phyloP scores from a whole-genome alignment of 2,888 invertebrate species.

The Prenolepis imparis region DNA sequence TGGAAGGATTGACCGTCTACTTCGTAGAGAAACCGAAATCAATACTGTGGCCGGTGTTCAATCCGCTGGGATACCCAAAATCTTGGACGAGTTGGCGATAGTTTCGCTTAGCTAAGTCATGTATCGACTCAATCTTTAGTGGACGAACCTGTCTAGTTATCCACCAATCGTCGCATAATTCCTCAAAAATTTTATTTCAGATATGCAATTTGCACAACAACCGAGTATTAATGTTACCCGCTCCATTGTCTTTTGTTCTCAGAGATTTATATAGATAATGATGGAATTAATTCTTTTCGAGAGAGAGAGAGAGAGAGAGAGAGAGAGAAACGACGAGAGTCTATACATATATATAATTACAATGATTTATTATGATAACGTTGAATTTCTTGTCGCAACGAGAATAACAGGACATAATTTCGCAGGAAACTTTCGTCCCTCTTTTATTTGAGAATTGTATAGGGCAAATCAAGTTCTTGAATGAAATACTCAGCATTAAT shows the following conservation, averaged over 20 bases:
- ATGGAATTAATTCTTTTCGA: neutral
- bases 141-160: conserved; percentile 26
- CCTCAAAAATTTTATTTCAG: neutral
- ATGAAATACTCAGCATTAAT: conserved; percentile 31
- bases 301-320: too few relatives aligned
- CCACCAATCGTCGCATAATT: conserved; percentile 3
- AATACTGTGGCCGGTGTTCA: conserved; percentile 34
- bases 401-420: neutral
- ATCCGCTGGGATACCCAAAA: conserved; percentile 32
- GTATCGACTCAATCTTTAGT: conserved; percentile 29
- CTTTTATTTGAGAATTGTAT: neutral
- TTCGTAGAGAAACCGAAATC: conserved; percentile 29
- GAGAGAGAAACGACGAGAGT: too few relatives aligned
- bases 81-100: conserved; percentile 36
- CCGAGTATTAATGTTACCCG: neutral
- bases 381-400: neutral
- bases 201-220: conserved; percentile 26
- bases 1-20: conserved; percentile 23
- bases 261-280: neutral
- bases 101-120: conserved; percentile 36
- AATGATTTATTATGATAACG: neutral
- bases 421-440: neutral
- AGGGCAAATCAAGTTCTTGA: neutral
- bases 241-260: conserved; percentile 1
- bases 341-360: neutral